phyloP scores from a whole-genome alignment of 2,113 vertebrate genomes.

The Azemiops feae region DNA sequence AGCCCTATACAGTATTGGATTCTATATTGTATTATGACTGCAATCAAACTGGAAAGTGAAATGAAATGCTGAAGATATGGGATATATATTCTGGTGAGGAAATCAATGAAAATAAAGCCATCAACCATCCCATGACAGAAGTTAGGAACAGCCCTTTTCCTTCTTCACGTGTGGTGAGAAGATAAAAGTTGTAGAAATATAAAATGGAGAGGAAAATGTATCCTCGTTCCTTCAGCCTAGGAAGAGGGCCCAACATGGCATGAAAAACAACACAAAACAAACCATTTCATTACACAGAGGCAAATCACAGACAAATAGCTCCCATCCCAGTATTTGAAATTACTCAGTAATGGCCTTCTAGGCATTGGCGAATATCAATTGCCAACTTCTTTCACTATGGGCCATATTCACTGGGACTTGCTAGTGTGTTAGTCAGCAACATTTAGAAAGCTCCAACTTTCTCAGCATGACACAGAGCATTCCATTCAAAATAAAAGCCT shows the following conservation, averaged over 20 bases:
- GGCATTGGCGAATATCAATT: neutral
- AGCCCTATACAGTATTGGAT: neutral
- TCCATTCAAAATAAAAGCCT: neutral
- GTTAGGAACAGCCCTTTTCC: neutral
- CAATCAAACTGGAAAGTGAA: neutral
- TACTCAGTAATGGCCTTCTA: neutral
- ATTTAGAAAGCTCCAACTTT: neutral
- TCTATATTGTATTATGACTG: neutral
- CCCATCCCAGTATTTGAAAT: neutral
- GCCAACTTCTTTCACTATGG: neutral
- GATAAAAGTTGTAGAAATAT: neutral
- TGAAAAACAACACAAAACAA: neutral
- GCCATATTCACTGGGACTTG: neutral
- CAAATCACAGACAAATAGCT: neutral
- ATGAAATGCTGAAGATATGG: neutral
- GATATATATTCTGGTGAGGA: neutral
- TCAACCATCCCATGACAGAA: neutral
- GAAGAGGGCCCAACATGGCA: neutral
- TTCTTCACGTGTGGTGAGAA: neutral
- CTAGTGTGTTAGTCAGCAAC: neutral
- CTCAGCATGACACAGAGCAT: neutral
- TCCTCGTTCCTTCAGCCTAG: too few relatives aligned
- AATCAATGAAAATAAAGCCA: neutral
- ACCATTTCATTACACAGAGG: neutral
- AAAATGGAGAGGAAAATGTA: neutral